Conservation (phyloP, 1,140 invertebrate species). For the Brachionus plicatilis region DNA sequence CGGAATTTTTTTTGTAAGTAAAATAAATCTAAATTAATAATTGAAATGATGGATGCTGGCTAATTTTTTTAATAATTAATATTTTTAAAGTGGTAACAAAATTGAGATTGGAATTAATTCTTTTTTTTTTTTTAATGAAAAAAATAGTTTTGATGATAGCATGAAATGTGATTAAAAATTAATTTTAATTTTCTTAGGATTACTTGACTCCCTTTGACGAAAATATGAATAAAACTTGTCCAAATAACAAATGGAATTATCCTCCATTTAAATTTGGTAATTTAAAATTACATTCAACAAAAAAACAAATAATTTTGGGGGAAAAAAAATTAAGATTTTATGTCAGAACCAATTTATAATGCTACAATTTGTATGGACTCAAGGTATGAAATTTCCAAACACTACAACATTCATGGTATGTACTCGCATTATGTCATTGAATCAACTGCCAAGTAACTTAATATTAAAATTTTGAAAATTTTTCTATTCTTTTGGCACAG, state of each 20-base stretch:
- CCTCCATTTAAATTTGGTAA: constrained; percentile 29
- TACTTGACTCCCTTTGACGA: constrained; percentile 29
- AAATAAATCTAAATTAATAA: not conserved
- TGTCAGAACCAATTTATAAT: constrained; percentile 9
- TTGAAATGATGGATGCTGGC: not conserved
- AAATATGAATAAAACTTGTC: constrained; percentile 30
- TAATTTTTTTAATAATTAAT: too few relatives aligned
- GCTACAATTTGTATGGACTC: constrained; percentile 37
- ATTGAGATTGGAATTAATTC: too few relatives aligned
- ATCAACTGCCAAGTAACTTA: constrained; percentile 7
- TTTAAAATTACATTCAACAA: not conserved
- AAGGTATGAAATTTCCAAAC: constrained; percentile 3
- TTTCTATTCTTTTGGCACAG: not conserved
- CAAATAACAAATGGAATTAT: constrained; percentile 39
- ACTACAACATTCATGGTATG: constrained; percentile 34
- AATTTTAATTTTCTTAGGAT: not conserved
- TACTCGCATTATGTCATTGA: constrained; percentile 24
- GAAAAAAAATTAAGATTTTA: not conserved
- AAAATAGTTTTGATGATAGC: too few relatives aligned
- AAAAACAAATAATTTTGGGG: not conserved
- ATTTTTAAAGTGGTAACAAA: too few relatives aligned
- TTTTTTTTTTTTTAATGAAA: too few relatives aligned
- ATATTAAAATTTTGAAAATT: not conserved
- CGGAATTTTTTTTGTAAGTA: constrained; percentile 18
- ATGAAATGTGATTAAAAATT: too few relatives aligned